Evolutionary conservation across 2,113 vertebrate genomes (phyloP).

Genomic region (Megaceryle maxima): DNA sequence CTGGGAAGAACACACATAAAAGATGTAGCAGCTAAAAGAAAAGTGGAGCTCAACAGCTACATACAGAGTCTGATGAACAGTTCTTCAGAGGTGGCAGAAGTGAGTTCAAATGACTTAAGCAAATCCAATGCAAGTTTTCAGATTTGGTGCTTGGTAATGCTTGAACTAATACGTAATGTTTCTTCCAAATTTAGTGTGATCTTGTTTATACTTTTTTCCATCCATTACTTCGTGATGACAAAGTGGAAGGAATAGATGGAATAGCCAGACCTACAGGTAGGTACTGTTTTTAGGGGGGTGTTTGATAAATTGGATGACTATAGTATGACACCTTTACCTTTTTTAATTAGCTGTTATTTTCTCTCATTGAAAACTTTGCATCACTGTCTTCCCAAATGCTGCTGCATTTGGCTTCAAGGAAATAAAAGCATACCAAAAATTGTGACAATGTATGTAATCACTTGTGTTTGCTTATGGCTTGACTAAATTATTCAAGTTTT

Average conservation of each 20-base stretch:
- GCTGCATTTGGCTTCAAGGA: neutral
- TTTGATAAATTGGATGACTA: neutral
- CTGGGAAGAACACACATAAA: constrained; percentile 96
- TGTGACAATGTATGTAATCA: neutral
- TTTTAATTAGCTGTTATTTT: neutral
- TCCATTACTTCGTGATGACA: constrained; percentile 93
- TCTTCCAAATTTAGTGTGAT: constrained; percentile 85
- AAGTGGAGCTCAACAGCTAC: constrained; percentile 94
- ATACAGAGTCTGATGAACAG: constrained; percentile 92
- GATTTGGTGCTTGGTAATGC: neutral
- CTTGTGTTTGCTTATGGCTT: neutral
- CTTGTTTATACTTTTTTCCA: constrained; percentile 98
- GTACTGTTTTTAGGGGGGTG: neutral
- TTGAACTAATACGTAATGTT: constrained; percentile 55
- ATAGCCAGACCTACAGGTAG: constrained; percentile 82
- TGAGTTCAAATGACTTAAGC: constrained; percentile 61
- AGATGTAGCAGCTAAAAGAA: constrained; percentile 95
- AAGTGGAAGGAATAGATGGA: constrained; percentile 88
- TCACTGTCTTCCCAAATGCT: neutral
- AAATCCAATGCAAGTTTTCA: neutral
- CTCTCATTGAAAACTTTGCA: neutral
- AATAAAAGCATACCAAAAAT: neutral
- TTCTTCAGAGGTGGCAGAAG: constrained; percentile 91
- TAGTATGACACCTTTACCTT: neutral
- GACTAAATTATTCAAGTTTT: neutral